Evolutionary conservation across 64 coral and sea anemone species (phyloP).

Genomic region (Montipora capricornis): DNA sequence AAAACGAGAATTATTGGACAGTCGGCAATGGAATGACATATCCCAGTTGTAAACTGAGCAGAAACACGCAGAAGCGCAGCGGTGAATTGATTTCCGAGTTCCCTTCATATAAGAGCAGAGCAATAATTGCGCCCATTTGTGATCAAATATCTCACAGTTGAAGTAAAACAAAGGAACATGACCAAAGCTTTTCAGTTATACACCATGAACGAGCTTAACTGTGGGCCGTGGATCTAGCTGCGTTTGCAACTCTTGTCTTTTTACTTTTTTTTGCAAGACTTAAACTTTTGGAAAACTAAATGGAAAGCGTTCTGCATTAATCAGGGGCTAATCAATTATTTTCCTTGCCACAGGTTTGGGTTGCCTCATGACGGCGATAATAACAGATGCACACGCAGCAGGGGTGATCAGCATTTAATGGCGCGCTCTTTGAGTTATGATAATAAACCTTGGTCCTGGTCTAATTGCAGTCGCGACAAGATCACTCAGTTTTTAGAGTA

Average conservation of each 20-base stretch:
- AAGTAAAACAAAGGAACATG: no score
- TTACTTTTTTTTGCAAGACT: not conserved
- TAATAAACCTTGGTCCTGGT: constrained; percentile 89
- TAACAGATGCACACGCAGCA: constrained; percentile 62
- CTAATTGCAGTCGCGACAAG: constrained; percentile 68
- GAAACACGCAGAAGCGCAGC: no score
- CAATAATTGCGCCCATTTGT: no score
- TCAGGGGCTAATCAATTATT: not conserved
- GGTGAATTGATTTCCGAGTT: no score
- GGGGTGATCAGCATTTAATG: constrained; percentile 71
- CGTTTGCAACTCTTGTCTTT: not conserved
- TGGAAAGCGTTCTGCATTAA: not conserved
- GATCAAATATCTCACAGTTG: no score
- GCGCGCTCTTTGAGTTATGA: constrained; percentile 83
- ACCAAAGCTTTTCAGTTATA: no score
- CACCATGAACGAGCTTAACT: no score
- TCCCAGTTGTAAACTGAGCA: no score
- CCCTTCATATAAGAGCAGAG: no score
- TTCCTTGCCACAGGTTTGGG: constrained; percentile 44
- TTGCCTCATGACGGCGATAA: constrained; percentile 87
- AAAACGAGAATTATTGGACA: no score
- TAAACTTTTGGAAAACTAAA: not conserved
- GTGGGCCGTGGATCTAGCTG: not conserved
- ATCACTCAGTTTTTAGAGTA: constrained; percentile 83
- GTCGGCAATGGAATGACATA: no score